Evolutionary conservation across 2,888 invertebrate species (phyloP).

Genomic region (Ctenicera cuprea): DNA sequence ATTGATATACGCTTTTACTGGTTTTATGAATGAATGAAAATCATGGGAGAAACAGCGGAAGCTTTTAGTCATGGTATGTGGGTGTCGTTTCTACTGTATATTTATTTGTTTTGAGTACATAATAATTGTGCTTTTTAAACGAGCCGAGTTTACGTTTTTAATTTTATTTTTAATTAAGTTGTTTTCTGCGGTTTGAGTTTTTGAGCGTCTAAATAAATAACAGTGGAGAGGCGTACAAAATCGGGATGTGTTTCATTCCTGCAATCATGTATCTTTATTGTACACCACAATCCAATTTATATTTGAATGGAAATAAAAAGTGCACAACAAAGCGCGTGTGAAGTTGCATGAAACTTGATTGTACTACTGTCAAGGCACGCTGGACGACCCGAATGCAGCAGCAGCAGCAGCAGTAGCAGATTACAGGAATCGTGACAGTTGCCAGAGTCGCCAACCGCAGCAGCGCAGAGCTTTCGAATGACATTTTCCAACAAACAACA

Average conservation of each 20-base stretch:
- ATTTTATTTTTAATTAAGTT: slow-evolving; percentile 32
- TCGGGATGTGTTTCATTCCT: slow-evolving; percentile 21
- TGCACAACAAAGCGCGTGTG: slow-evolving; percentile 36
- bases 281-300: slow-evolving; percentile 38
- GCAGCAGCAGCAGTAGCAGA: slow-evolving; percentile 54
- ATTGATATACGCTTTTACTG: too few relatives aligned
- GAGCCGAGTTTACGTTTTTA: slow-evolving; percentile 7
- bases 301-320: slow-evolving; percentile 39
- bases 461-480: slow-evolving; percentile 51
- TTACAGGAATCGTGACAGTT: slow-evolving; percentile 58
- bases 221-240: background rate
- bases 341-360: slow-evolving; percentile 57
- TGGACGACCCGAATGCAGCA: slow-evolving; percentile 48
- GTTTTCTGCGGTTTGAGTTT: background rate
- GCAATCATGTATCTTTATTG: slow-evolving; percentile 34
- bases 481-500: slow-evolving; percentile 59
- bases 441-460: slow-evolving; percentile 56
- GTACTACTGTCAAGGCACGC: slow-evolving; percentile 50
- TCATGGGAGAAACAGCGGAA: too few relatives aligned
- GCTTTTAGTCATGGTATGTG: too few relatives aligned
- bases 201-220: slow-evolving; percentile 2
- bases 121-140: slow-evolving; percentile 1
- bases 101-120: background rate
- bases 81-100: too few relatives aligned
- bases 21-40: too few relatives aligned